Base-by-base conservation (phyloP, 2,888 invertebrate species). In the Pteria penguin region DNA sequence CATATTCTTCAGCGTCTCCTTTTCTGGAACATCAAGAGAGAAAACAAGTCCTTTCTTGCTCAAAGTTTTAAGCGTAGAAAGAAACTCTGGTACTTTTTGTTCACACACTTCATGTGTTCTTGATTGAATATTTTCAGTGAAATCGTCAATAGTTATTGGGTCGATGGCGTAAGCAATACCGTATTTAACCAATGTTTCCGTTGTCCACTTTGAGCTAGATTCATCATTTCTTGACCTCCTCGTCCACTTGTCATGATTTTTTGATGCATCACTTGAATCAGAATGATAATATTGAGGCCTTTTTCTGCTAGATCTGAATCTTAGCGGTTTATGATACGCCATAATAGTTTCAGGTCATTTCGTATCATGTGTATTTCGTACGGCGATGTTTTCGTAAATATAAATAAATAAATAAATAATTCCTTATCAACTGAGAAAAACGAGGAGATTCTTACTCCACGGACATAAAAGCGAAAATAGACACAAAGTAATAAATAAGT, bases 11-110 rank as follows among this genome's bases (percentile, higher is more conserved):
- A 22, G 22, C 3, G 26, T 31, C 18, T 29, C 61, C 4, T 31
- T 61, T 61, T 61, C 61, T 32, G 61, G 61, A 8, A 61, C 31
- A 1, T 61, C 61, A 29, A 61, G 61, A 61, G 61, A 61, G 32
- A 61, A 61, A 29, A 22, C 29, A 31, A 61, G 61, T 26, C 61
- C 61, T 61, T 32, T 27, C 22, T 29, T 61, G 61, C 61, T 27
- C 32, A 61, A 61, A n/a, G 32, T 18, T 29, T 29, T 31, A 11
- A 61, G 61, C 18, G 14, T 61, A 27, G 32, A 61, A 31, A 29
- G 31, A 31, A 61, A 61, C 29, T 61, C 32, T 61, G 61, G 61
- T 22, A 29, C 31, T 29, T 14, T 61, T 18, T 61, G 29, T 27
- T 61, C 61, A 61, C 61, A 61, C 61, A 61, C 61, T n/a, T 29